Percentiles rank a stretch among this genome's conserved stretches.
phyloP scores from a whole-genome alignment of 2,113 vertebrate species.

The Nicator chloris region DNA sequence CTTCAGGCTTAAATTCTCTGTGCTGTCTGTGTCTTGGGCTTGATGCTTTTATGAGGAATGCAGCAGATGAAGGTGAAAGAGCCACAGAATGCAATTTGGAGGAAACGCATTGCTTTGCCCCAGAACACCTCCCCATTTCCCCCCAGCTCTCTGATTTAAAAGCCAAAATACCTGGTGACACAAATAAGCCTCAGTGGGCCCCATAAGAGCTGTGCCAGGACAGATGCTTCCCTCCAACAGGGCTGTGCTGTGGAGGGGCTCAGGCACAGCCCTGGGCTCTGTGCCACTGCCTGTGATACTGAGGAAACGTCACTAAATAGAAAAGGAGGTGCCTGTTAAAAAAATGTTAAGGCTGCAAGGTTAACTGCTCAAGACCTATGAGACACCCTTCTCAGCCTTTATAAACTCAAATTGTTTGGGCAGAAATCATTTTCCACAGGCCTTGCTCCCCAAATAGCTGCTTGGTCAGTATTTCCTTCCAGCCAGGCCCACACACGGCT shows the following conservation, averaged over 20 bases:
- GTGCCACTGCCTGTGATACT: too few species aligned
- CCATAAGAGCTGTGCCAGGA: not conserved
- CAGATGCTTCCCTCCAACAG: accelerated
- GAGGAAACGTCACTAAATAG: not conserved
- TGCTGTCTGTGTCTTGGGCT: accelerated
- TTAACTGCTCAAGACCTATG: not conserved
- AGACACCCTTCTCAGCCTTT: not conserved
- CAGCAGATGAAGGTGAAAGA: not conserved
- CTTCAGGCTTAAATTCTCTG: not conserved
- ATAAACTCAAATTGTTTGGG: not conserved
- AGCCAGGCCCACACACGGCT: accelerated
- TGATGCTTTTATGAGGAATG: not conserved
- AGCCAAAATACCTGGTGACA: not conserved
- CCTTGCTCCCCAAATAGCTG: not conserved
- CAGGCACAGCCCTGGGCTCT: not conserved
- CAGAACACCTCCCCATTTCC: not conserved
- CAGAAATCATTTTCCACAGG: not conserved
- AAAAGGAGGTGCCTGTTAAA: not conserved
- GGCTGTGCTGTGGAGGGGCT: not conserved
- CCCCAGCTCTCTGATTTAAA: not conserved
- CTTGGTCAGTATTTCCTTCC: not conserved
- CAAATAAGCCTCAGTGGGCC: not conserved
- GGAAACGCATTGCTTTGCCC: not conserved
- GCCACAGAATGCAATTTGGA: not conserved
- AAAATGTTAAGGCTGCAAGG: not conserved